Base-by-base conservation (phyloP, 2,888 invertebrate species). In the Meghimatium bilineatum region DNA sequence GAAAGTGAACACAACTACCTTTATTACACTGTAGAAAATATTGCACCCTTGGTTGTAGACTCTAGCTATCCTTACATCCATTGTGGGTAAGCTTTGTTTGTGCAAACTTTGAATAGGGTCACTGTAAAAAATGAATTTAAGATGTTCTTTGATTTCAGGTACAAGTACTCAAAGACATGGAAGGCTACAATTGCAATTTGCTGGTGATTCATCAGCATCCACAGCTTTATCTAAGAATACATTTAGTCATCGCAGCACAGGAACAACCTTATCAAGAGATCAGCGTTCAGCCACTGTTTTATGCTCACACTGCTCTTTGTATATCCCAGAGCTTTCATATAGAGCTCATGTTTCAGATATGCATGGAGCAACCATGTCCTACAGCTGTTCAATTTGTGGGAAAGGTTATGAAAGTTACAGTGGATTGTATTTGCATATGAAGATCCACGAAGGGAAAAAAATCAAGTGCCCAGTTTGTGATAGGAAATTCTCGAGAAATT, bases 61-160 rank as follows among this genome's bases (percentile, higher is more conserved):
- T 6, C 60, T n/a, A 10, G 60, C 60, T 63, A 56, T 56, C 23
- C 36, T 36, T 69, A 20, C 38, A 36, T 26, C 36, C 36, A 38
- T 32, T 67, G 2, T 71, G 71, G 38, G 36, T 38, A 36, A 26
- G 26, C 36, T 36, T 71, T 71, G n/a, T 38, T 38, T 71, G 38
- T 71, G 71, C 71, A 20, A 36, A 38, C 38, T 38, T 36, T 71
- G n/a, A 71, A 38, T 26, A 23, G 71, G 38, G 36, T 38, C 36
- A 71, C 71, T 38, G 23, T 76, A 29, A 34, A 36, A 52, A 80
- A 29, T 72, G 69, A 80, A 36, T 60, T 12, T 56, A 36, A 56
- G 71, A 38, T 38, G 49, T 72, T 80, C 80, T 80, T 72, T 80
- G 80, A 38, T 80, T 80, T 80, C 80, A 80, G 80, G 36, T 80